Percentiles rank a stretch among this genome's conserved stretches.
phyloP scores from a whole-genome alignment of 2,113 vertebrate genomes.

The Plecturocebus donacophilus region DNA sequence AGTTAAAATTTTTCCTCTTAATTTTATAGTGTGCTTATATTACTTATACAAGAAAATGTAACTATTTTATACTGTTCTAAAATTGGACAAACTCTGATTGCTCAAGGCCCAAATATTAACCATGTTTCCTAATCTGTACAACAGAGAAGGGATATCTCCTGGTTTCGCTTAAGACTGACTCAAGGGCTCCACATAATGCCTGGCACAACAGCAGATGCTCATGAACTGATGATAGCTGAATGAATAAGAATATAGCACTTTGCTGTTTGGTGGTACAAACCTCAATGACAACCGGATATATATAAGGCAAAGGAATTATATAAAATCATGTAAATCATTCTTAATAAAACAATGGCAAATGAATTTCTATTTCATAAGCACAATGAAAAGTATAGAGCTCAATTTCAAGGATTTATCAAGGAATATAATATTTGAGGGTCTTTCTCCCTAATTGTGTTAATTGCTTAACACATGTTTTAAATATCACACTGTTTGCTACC shows the following conservation, averaged over 20 bases:
- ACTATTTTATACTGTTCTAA: slow-evolving; percentile 14
- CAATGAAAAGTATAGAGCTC: neutral
- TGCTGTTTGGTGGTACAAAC: neutral
- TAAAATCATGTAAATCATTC: neutral
- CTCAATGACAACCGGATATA: neutral
- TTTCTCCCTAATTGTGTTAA: neutral
- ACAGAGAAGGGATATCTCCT: neutral
- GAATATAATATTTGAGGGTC: neutral
- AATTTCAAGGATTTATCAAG: neutral
- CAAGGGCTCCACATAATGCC: neutral
- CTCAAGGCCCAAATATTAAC: neutral
- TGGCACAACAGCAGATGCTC: neutral
- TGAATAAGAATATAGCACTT: neutral
- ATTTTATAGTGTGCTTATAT: slow-evolving; percentile 1
- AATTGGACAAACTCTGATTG: neutral
- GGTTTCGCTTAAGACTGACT: neutral
- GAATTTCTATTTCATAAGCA: neutral
- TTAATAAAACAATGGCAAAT: slow-evolving; percentile 35
- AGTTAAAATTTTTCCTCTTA: neutral
- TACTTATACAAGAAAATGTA: neutral
- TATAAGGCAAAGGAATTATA: neutral
- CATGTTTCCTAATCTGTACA: neutral
- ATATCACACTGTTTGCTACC: slow-evolving; percentile 12
- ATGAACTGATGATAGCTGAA: neutral
- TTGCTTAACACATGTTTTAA: slow-evolving; percentile 12